phyloP scores from a whole-genome alignment of 2,113 vertebrate species.

The Vidua macroura region DNA sequence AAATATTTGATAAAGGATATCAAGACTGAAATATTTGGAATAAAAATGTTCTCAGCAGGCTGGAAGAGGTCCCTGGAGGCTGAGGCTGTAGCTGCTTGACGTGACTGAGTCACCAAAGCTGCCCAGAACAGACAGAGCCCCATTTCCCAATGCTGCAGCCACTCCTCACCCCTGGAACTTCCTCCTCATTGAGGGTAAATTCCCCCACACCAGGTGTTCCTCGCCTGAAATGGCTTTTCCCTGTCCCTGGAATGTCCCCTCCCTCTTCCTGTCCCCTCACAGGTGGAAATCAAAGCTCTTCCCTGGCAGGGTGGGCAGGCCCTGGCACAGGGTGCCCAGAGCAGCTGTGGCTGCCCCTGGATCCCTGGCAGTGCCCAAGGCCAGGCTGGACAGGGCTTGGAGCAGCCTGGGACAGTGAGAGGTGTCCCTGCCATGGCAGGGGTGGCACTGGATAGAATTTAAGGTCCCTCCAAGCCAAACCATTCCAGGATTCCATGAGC shows the following conservation, averaged over 20 bases:
- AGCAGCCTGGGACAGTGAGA: not conserved
- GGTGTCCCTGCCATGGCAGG: not conserved
- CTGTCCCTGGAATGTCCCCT: not conserved
- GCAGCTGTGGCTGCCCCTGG: not conserved
- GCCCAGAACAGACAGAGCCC: not conserved
- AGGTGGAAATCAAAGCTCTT: not conserved
- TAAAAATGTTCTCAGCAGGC: not conserved
- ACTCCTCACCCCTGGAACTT: not conserved
- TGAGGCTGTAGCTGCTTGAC: not conserved
- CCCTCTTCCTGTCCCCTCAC: not conserved
- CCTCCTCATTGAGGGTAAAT: not conserved
- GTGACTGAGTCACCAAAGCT: not conserved
- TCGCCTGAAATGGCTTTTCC: not conserved
- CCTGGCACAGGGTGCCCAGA: not conserved
- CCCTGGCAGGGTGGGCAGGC: not conserved
- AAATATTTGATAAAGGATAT: not conserved
- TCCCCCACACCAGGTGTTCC: not conserved
- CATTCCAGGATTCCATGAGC: not conserved
- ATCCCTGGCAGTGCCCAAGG: not conserved
- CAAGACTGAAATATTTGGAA: not conserved
- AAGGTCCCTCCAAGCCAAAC: not conserved
- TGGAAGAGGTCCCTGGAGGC: not conserved
- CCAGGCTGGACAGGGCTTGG: not conserved
- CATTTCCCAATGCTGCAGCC: not conserved
- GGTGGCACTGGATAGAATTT: fast-evolving